Percentiles rank a stretch among this genome's conserved stretches.
These are phyloP conservation scores for Spondyliosoma cantharus DNA, from an alignment of 2,797 vertebrate species.

Conservation along the genomic window DNA sequence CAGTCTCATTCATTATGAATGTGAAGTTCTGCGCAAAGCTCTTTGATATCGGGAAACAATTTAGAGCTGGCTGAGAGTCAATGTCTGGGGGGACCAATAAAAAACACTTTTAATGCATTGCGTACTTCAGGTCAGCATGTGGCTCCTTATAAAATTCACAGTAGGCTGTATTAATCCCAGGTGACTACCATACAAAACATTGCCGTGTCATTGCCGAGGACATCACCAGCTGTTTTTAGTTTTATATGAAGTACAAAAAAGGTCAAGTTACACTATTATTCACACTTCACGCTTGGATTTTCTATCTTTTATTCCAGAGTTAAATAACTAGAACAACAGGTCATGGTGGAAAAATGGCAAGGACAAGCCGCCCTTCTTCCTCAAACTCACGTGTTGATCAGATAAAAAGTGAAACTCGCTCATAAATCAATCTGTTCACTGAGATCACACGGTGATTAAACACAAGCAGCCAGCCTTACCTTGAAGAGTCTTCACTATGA, in stretches of 20 bases:
- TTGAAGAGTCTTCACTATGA: conserved; percentile 15
- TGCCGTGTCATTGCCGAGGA: conserved; percentile 23
- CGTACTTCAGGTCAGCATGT: conserved; percentile 65
- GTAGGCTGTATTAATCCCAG: conserved; percentile 53
- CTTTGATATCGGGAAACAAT: conserved; percentile 78
- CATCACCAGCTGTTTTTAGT: conserved; percentile 44
- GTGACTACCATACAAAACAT: conserved; percentile 42
- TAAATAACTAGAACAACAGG: conserved; percentile 2
- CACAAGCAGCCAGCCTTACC: conserved; percentile 22
- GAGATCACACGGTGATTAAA: conserved; percentile 49
- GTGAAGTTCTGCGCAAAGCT: conserved; percentile 59
- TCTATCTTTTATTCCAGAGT: conserved; percentile 6
- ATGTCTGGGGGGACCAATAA: conserved; percentile 64
- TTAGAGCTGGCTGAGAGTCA: conserved; percentile 63
- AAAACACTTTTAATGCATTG: conserved; percentile 68
- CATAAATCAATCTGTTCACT: conserved; percentile 57
- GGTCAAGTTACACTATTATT: conserved; percentile 10
- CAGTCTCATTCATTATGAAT: conserved; percentile 78
- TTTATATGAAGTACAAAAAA: conserved; percentile 28
- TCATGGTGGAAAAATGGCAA: conserved; percentile 1
- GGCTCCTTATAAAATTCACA: conserved; percentile 62
- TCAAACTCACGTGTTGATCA: conserved; percentile 29
- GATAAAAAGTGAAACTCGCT: conserved; percentile 42
- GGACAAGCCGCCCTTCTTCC: not conserved
- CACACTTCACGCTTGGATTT: not conserved